A percentile compares a stretch with the other conserved stretches of the same genome.
These are phyloP conservation scores for Philereme vetulata DNA, from an alignment of 2,888 invertebrate genomes.

Conservation along the genomic window DNA sequence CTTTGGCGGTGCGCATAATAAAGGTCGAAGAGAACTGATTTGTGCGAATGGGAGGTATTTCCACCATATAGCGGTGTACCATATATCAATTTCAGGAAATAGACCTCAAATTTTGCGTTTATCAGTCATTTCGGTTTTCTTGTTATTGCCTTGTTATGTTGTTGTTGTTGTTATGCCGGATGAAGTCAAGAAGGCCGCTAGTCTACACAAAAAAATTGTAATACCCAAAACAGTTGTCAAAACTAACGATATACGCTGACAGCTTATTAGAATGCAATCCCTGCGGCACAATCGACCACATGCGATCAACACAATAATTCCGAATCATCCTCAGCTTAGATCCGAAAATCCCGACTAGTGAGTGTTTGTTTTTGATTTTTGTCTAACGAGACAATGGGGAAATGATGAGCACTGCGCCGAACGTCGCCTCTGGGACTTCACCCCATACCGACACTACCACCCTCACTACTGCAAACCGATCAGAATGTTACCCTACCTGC, in stretches of 20 bases:
- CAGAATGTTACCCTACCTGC: conserved; percentile 57
- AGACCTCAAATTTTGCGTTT: no score
- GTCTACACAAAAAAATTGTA: conserved; percentile 13
- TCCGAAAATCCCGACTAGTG: conserved; percentile 73
- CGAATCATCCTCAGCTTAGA: conserved; percentile 74
- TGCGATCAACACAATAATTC: conserved; percentile 66
- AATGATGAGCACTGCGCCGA: conserved; percentile 80
- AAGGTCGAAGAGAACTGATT: no score
- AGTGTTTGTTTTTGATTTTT: conserved; percentile 84
- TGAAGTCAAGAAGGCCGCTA: no score
- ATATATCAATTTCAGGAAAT: no score
- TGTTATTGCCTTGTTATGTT: no score
- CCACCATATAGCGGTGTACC: no score
- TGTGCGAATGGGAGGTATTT: no score
- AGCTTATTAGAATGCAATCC: conserved; percentile 52
- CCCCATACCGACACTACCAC: conserved; percentile 69
- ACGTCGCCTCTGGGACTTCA: conserved; percentile 79
- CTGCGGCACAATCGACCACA: conserved; percentile 67
- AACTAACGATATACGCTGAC: conserved; percentile 45
- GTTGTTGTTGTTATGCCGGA: no score
- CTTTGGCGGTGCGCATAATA: no score
- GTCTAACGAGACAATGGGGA: conserved; percentile 84
- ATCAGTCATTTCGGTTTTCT: no score
- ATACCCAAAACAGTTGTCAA: conserved; percentile 33
- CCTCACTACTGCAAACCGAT: conserved; percentile 46